Conservation (phyloP, 2,113 vertebrate genomes). For the Barnardius zonarius region DNA sequence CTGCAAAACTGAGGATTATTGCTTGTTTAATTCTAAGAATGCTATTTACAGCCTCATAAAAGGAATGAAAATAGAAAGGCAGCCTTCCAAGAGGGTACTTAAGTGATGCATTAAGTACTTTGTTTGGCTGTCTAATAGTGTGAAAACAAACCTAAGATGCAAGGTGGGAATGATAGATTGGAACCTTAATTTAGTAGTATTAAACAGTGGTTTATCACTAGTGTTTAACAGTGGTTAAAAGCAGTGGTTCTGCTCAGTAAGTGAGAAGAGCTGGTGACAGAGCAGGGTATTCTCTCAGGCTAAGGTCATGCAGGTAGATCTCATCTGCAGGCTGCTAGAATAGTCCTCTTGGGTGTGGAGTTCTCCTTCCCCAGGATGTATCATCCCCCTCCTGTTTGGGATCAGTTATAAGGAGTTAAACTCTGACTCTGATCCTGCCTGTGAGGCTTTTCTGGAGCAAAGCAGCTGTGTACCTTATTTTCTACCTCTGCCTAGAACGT, state of each 20-base stretch:
- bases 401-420: neutral
- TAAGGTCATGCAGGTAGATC: neutral
- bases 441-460: neutral
- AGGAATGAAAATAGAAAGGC: slow-evolving; percentile 7
- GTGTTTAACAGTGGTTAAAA: neutral
- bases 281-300: neutral
- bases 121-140: neutral
- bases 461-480: neutral
- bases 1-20: slow-evolving; percentile 31
- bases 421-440: neutral
- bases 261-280: neutral
- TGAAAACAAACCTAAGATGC: neutral
- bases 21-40: slow-evolving; percentile 51
- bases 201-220: neutral
- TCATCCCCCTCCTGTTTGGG: neutral
- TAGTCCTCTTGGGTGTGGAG: neutral
- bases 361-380: neutral
- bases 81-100: slow-evolving; percentile 31
- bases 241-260: neutral
- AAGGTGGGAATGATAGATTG: neutral
- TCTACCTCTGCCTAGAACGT: neutral
- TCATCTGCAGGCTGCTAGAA: neutral
- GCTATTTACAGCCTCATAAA: slow-evolving; percentile 59
- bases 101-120: neutral
- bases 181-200: neutral